These are phyloP conservation scores for Micrastur ruficollis DNA, from an alignment of 2,797 vertebrate genomes.

Conservation along the genomic window DNA sequence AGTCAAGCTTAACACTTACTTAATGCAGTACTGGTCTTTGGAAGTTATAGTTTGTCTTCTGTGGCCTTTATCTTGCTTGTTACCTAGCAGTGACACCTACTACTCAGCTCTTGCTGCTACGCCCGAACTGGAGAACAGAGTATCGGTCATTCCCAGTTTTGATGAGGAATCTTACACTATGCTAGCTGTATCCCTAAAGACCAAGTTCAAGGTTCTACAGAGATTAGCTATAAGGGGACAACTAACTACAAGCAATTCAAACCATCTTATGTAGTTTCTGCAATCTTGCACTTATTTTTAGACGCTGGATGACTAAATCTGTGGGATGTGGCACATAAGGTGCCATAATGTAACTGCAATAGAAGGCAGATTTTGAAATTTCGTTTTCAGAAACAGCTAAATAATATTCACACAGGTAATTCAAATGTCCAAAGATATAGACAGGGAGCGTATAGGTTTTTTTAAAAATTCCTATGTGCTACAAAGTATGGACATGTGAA, in stretches of 20 bases:
- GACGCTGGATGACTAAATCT: slow-evolving; percentile 26
- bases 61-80: not conserved
- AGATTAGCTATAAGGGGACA: not conserved
- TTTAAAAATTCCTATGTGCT: not conserved
- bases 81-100: not conserved
- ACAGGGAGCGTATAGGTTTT: not conserved
- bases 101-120: not conserved
- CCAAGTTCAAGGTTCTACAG: not conserved
- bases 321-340: slow-evolving; percentile 17
- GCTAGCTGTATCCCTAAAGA: not conserved
- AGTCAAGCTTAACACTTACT: not conserved
- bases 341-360: not conserved
- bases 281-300: not conserved
- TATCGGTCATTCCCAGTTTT: not conserved
- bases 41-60: not conserved
- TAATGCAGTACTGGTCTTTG: not conserved
- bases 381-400: not conserved
- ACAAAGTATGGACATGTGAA: not conserved
- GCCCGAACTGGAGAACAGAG: not conserved
- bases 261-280: not conserved
- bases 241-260: not conserved
- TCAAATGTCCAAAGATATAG: not conserved
- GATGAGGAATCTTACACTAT: not conserved
- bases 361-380: not conserved
- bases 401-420: not conserved